Base-by-base conservation (phyloP, 2,797 vertebrate species). In the Darevskia nairensis region DNA sequence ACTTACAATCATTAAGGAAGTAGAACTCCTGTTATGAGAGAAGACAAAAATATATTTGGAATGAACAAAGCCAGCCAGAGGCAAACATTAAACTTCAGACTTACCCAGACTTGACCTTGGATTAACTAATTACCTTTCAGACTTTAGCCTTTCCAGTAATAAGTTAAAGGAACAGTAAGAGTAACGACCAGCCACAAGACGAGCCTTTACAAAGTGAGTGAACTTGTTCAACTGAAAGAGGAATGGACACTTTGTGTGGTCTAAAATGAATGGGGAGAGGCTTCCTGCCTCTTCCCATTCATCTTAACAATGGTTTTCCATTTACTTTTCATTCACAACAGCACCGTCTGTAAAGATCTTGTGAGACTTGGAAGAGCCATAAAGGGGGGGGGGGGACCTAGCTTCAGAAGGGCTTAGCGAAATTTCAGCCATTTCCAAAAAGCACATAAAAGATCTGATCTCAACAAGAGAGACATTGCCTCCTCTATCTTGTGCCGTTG, bases 111-210 rank as follows among this genome's bases (percentile, higher is more conserved):
- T 88, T 90, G 11, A 90, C 41, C 3, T 90, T 6, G 6, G 46
- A 78, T 86, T 92, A 89, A 74, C n/a, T 90, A 88, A 88, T 82
- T 91, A 86, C 84, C 1, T 90, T 90, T 92, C 68, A 80, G 11
- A 68, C 79, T 88, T 91, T 85, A 80, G 10, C 74, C 74, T 35
- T 93, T 23, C 82, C 61, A 85, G 84, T 79, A 89, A 90, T 19
- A 8, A 88, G 71, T 71, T 91, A 44, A 32, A 32, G 84, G 0
- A 19, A 92, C 88, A 1, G 82, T 87, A 84, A 66, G 55, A 89
- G 90, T 17, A 91, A 86, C 39, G 23, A 72, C 2, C 7, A 72
- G 80, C 7, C 77, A 82, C 3, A 72, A 85, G 66, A 44, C 25
- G 17, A 88, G 50, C n/a, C 78, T 82, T 90, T 84, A 91, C 32